phyloP scores from a whole-genome alignment of 2,113 vertebrate species.

The Aramus guarauna region DNA sequence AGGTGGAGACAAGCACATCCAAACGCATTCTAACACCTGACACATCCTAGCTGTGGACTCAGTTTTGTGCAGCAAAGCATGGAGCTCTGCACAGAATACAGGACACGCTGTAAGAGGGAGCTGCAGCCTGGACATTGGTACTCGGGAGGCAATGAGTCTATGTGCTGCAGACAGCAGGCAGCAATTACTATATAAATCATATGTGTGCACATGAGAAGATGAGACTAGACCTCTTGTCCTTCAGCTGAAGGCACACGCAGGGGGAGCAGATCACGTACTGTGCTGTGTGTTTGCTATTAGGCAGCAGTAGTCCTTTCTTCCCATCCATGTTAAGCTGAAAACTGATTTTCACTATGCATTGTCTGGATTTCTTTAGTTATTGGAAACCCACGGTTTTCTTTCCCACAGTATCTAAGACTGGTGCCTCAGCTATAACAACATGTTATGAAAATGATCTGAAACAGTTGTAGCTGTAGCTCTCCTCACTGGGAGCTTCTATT shows the following conservation, averaged over 20 bases:
- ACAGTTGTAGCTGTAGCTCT: not conserved
- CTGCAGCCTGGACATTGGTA: not conserved
- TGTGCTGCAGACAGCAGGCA: not conserved
- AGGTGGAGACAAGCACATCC: not conserved
- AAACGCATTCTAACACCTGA: not conserved
- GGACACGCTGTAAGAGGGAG: rapidly evolving
- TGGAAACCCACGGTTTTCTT: not conserved
- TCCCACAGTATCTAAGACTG: not conserved
- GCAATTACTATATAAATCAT: not conserved
- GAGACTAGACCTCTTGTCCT: not conserved
- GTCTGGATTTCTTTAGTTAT: not conserved
- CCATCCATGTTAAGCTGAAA: not conserved
- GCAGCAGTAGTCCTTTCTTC: not conserved
- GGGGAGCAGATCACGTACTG: not conserved
- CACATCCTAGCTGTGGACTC: not conserved
- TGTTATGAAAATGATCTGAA: not conserved
- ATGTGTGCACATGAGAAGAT: rapidly evolving
- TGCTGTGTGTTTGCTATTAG: not conserved
- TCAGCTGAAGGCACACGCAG: rapidly evolving
- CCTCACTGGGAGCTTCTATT: not conserved
- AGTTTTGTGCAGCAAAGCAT: rapidly evolving
- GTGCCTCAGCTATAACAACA: not conserved
- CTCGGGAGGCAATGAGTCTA: not conserved
- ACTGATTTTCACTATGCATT: not conserved
- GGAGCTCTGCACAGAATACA: not conserved